Base-by-base conservation (phyloP, 2,888 invertebrate genomes). In the Volucella inanis region DNA sequence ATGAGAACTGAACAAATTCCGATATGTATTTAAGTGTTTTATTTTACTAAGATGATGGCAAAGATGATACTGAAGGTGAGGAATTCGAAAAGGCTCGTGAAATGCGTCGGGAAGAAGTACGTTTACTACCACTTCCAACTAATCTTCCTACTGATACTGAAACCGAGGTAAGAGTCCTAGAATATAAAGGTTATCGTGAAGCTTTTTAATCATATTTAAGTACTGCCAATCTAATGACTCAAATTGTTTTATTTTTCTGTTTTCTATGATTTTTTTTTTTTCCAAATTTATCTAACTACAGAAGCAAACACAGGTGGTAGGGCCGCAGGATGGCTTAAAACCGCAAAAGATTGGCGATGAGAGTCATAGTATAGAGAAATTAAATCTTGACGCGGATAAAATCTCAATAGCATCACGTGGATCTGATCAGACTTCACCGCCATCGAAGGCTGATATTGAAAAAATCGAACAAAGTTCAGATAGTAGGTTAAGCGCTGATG, bases 61-160 rank as follows among this genome's bases (percentile, higher is more conserved):
- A 95, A 75, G 95, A 95, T n/a, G 95, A 95, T 49, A 95, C 95
- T 0, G 95, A 95, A 91, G 95, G 95, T 10, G 95, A 95, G 91
- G 95, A 95, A 87, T 94, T 94, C 38, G 93, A 94, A 61, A 92
- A 92, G 78, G 95, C 95, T 10, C 93, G 95, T 38, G 95, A 95
- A 89, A 90, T 94, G 87, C 93, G 95, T 45, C 94, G 94, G 87
- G 94, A 94, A 90, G 95, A 95, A 92, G 95, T 95, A 41, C 94
- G 94, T 88, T 92, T 95, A 70, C 93, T 94, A 89, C 94, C 95
- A 67, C 94, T 94, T 59, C 93, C 93, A n/a, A 92, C 93, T 54
- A 93, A 93, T 88, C 93, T 94, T 81, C 94, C 94, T 88, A 94
- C 95, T 79, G 95, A 95, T 89, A 94, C 92, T 14, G 95, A 95